Evolutionary conservation across 1,140 invertebrate species (phyloP).

Genomic region (Drosophila kurseongensis): DNA sequence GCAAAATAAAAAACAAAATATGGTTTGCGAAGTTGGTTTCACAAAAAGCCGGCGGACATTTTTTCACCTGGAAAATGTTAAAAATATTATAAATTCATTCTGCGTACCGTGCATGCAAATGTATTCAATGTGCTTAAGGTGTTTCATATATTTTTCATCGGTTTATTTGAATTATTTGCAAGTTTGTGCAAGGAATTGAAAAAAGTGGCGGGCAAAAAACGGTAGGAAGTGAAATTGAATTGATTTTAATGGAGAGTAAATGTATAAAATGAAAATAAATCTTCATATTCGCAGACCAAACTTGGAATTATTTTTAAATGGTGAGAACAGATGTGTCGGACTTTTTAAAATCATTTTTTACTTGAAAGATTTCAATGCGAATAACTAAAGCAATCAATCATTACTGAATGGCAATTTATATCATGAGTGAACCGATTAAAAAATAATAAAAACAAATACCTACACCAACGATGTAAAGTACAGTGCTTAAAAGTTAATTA

Average conservation of each 20-base stretch:
- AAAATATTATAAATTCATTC: constrained; percentile 60
- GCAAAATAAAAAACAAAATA: constrained; percentile 19
- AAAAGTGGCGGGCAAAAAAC: constrained; percentile 5
- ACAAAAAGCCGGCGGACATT: constrained; percentile 20
- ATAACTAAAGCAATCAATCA: too few relatives aligned
- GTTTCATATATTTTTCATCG: constrained; percentile 39
- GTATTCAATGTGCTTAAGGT: constrained; percentile 56
- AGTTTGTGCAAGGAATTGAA: constrained; percentile 6
- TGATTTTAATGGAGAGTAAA: constrained; percentile 22
- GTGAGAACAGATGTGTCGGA: background rate
- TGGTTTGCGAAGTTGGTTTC: background rate
- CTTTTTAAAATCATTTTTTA: background rate
- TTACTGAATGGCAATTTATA: too few relatives aligned
- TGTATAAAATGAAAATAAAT: constrained; percentile 6
- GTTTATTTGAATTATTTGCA: constrained; percentile 18
- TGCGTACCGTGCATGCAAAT: constrained; percentile 36
- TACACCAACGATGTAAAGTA: too few relatives aligned
- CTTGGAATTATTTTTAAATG: background rate
- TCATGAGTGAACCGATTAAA: too few relatives aligned
- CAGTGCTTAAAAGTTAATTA: too few relatives aligned
- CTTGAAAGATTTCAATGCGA: too few relatives aligned
- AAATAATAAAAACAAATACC: too few relatives aligned
- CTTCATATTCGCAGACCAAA: constrained; percentile 1
- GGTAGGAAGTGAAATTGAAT: constrained; percentile 6
- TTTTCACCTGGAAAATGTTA: constrained; percentile 46